phyloP scores from a whole-genome alignment of 2,113 vertebrate species.

The Struthio camelus region DNA sequence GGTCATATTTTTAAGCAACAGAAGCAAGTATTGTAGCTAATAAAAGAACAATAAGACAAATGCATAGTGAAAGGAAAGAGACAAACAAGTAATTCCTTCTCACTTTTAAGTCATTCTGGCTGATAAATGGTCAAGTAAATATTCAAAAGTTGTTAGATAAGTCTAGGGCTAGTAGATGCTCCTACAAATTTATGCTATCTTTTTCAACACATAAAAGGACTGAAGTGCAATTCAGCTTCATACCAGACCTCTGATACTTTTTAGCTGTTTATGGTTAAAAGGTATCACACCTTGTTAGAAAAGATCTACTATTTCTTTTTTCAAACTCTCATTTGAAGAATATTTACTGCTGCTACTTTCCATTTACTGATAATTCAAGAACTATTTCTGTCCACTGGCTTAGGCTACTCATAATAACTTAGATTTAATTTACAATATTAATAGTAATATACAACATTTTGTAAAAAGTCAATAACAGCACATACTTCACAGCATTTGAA shows the following conservation, averaged over 20 bases:
- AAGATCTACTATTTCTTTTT: background rate
- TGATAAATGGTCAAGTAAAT: background rate
- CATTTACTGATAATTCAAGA: background rate
- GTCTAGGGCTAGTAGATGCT: background rate
- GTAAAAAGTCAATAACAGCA: background rate
- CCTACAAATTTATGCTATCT: background rate
- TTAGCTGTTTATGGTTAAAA: background rate
- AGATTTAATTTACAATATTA: background rate
- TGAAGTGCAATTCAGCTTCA: background rate
- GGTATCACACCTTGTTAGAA: background rate
- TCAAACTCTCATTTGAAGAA: background rate
- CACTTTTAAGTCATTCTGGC: background rate
- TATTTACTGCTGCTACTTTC: background rate
- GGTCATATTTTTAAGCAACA: background rate
- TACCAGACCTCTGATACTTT: background rate
- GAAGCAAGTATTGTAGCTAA: background rate
- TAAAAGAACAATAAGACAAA: background rate
- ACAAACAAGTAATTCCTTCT: background rate
- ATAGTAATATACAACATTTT: background rate
- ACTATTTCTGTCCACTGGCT: background rate
- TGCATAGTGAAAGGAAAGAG: background rate
- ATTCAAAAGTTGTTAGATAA: background rate
- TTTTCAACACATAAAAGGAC: background rate
- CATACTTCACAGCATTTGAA: slow-evolving; percentile 95
- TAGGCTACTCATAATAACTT: background rate